These are phyloP conservation scores for Agrochola lota DNA, from an alignment of 2,888 invertebrate genomes.

Conservation along the genomic window DNA sequence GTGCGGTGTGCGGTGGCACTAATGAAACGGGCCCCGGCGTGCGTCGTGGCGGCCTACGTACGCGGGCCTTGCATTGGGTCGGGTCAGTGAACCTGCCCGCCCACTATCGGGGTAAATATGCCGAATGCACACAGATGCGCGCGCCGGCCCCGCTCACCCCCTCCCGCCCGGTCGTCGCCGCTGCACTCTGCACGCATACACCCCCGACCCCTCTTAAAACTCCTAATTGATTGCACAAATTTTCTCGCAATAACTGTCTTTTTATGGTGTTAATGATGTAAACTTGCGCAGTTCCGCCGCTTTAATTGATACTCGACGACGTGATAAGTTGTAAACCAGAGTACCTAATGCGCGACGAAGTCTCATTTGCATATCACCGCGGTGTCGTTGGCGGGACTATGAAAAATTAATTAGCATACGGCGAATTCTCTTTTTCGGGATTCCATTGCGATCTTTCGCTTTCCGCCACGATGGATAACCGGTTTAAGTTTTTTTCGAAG, in stretches of 20 bases:
- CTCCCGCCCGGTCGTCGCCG: slow-evolving; percentile 78
- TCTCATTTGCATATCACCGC: slow-evolving; percentile 79
- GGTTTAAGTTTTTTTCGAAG: slow-evolving; percentile 6
- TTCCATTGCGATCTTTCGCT: slow-evolving; percentile 61
- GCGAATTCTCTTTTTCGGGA: slow-evolving; percentile 74
- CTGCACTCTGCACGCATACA: slow-evolving; percentile 86
- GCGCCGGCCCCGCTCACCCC: slow-evolving; percentile 83
- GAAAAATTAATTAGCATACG: slow-evolving; percentile 84
- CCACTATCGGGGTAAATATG: slow-evolving; percentile 90
- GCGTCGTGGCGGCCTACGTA: slow-evolving; percentile 87
- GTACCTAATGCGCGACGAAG: slow-evolving; percentile 74
- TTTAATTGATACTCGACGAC: slow-evolving; percentile 85
- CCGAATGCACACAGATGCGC: slow-evolving; percentile 91
- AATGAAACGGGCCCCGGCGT: slow-evolving; percentile 85
- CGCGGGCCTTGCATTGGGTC: slow-evolving; percentile 90
- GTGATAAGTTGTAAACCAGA: slow-evolving; percentile 79
- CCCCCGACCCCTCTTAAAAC: slow-evolving; percentile 87
- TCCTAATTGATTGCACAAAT: slow-evolving; percentile 91
- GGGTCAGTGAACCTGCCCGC: slow-evolving; percentile 89
- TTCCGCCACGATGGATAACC: slow-evolving; percentile 32
- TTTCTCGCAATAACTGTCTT: slow-evolving; percentile 90
- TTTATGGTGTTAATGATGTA: slow-evolving; percentile 90
- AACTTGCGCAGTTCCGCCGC: slow-evolving; percentile 87
- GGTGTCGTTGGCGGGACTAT: slow-evolving; percentile 77
- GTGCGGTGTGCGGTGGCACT: slow-evolving; percentile 84